These are phyloP conservation scores for Heliconius aoede DNA, from an alignment of 2,888 invertebrate species.

Conservation along the genomic window DNA sequence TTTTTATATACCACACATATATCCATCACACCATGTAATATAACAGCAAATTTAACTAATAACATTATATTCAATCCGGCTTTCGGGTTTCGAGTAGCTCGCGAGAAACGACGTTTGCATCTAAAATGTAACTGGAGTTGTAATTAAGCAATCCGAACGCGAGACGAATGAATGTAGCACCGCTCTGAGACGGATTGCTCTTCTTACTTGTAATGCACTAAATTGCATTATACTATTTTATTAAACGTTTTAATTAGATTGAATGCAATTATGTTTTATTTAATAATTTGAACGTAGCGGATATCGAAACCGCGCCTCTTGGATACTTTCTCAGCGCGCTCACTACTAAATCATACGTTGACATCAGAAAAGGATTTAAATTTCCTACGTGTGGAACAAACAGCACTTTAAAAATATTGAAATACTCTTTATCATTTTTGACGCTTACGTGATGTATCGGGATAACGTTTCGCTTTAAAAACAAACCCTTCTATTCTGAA, in stretches of 20 bases:
- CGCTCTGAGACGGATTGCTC: conserved; percentile 28
- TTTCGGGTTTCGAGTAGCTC: conserved; percentile 44
- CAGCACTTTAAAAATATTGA: too few species aligned
- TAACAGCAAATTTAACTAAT: conserved; percentile 36
- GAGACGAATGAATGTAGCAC: conserved; percentile 44
- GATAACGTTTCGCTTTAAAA: too few species aligned
- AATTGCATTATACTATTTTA: conserved; percentile 24
- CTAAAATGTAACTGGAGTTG: conserved; percentile 60
- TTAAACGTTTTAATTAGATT: conserved; percentile 16
- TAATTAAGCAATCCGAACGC: conserved; percentile 66
- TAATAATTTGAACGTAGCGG: too few species aligned
- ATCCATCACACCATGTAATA: not conserved
- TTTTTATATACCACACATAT: not conserved
- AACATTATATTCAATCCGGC: conserved; percentile 44
- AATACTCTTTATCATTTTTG: too few species aligned
- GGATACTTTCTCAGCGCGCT: too few species aligned
- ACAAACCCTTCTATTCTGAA: too few species aligned
- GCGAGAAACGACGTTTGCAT: conserved; percentile 58
- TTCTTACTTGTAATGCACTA: conserved; percentile 30
- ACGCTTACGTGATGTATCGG: too few species aligned
- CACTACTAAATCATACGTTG: too few species aligned
- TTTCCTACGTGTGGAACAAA: too few species aligned
- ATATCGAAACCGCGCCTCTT: too few species aligned
- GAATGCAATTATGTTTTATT: too few species aligned
- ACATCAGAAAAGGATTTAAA: too few species aligned